Base-by-base conservation (phyloP, 2,888 invertebrate species). In the Chrysotoxum bicinctum region DNA sequence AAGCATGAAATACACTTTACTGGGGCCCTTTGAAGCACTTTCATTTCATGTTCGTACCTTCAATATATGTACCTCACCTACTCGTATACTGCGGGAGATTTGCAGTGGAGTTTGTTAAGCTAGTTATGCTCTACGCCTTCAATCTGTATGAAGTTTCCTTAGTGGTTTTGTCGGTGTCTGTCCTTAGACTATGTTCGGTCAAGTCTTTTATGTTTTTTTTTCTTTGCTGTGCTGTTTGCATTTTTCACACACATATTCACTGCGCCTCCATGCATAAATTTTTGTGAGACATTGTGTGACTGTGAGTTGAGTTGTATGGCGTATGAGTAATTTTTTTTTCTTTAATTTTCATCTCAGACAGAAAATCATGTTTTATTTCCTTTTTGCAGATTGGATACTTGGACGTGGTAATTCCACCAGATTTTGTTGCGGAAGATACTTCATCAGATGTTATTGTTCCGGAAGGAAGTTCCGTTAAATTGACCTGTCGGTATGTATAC, bases 381-480 rank as follows among this genome's bases (percentile, higher is more conserved):
- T 75, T 77, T 76, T 62, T 66, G 2, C 92, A 97, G 97, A 95
- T 96, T 92, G 97, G 97, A 35, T 95, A 94, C 91, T 93, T 98
- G 88, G 96, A 97, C 88, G 97, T 98, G 69, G 96, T 97, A 30
- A 95, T 98, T 87, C 97, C 98, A 37, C 98, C 98, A n/a, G 97
- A 98, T 91, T 97, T 98, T 89, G 94, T 97, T 85, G 91, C 95
- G 19, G 96, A 96, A 89, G 97, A 97, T 90, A 97, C 97, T 30
- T 97, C 97, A n/a, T 96, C 97, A 0, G 98, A 98, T 91, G 94
- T 97, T 14, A 96, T 96, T 94, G 96, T 97, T 35, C 95, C 95
- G 30, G 98, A 98, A 93, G 97, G 97, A 70, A 96, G 96, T 43
- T 94, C 94, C 0, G 95, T 94, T 12, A 94, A 93, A 88, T 92